phyloP scores from a whole-genome alignment of 2,113 vertebrate species.

The Phalacrocorax brasilianus region DNA sequence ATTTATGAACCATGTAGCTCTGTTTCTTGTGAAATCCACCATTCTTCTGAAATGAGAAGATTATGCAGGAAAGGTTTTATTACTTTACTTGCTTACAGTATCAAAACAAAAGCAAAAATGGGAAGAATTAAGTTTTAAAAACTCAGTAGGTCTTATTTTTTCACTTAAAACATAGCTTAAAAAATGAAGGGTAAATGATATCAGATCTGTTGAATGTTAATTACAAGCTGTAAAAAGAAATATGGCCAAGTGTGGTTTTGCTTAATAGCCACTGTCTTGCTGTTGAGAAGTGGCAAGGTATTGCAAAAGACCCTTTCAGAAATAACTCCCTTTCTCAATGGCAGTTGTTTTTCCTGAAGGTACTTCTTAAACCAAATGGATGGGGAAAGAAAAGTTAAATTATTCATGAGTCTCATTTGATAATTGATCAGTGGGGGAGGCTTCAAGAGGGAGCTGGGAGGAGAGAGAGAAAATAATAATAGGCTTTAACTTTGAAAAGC shows the following conservation, averaged over 20 bases:
- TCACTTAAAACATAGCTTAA: neutral
- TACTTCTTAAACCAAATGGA: neutral
- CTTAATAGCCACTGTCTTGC: neutral
- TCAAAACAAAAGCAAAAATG: neutral
- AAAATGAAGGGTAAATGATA: neutral
- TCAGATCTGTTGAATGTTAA: neutral
- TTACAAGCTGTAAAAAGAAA: neutral
- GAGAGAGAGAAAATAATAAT: slow-evolving; percentile 18
- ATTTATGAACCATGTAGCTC: neutral
- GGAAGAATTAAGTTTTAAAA: neutral
- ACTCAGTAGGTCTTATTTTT: neutral
- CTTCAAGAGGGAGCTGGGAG: slow-evolving; percentile 2
- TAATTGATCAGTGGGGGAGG: slow-evolving; percentile 51
- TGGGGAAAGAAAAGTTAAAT: slow-evolving; percentile 52
- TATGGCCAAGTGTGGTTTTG: neutral
- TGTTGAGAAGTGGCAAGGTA: neutral
- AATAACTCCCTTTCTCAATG: neutral
- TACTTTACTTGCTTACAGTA: neutral
- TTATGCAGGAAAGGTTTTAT: neutral
- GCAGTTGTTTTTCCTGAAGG: slow-evolving; percentile 5
- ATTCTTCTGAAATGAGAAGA: neutral
- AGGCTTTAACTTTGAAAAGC: slow-evolving; percentile 61
- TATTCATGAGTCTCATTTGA: slow-evolving; percentile 66
- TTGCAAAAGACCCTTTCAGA: neutral
- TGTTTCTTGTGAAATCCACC: neutral